phyloP scores from a whole-genome alignment of 1,140 invertebrate species.

The Neuroterus valhalla region DNA sequence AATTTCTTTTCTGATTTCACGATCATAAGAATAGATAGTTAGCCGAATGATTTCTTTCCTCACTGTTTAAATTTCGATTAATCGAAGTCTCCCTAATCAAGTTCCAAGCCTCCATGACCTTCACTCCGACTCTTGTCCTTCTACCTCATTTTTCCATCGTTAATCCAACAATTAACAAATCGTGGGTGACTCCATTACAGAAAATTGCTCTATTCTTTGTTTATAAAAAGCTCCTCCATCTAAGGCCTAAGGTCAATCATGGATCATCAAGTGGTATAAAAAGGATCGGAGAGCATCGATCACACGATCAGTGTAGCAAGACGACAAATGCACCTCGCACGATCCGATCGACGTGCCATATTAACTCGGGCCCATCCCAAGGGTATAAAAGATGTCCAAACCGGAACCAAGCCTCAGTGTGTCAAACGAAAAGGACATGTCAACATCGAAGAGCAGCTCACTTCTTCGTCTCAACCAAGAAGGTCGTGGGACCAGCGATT shows the following conservation, averaged over 20 bases:
- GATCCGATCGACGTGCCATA: conserved; percentile 33
- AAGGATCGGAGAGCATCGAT: conserved; percentile 58
- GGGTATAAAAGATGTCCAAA: conserved; percentile 70
- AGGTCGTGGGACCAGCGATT: conserved; percentile 49
- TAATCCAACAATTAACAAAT: too few relatives aligned
- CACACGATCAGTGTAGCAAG: conserved; percentile 61
- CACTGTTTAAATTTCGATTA: too few relatives aligned
- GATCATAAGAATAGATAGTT: too few relatives aligned
- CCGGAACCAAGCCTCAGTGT: conserved; percentile 59
- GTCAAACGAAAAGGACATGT: conserved; percentile 67
- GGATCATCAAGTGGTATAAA: conserved; percentile 60
- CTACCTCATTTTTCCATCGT: too few relatives aligned
- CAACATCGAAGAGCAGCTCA: conserved; percentile 67
- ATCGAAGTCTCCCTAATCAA: too few relatives aligned
- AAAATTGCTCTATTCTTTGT: too few relatives aligned
- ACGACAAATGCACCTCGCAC: conserved; percentile 51
- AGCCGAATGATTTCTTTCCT: too few relatives aligned
- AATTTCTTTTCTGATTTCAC: too few relatives aligned
- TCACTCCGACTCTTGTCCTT: too few relatives aligned
- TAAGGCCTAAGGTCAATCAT: not conserved
- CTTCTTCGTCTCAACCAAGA: conserved; percentile 65
- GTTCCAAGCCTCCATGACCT: too few relatives aligned
- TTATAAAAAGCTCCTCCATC: not conserved
- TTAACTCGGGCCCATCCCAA: conserved; percentile 38
- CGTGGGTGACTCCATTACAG: too few relatives aligned